Evolutionary conservation across 2,113 vertebrate species (phyloP).

Genomic region (Taurulus bubalis): DNA sequence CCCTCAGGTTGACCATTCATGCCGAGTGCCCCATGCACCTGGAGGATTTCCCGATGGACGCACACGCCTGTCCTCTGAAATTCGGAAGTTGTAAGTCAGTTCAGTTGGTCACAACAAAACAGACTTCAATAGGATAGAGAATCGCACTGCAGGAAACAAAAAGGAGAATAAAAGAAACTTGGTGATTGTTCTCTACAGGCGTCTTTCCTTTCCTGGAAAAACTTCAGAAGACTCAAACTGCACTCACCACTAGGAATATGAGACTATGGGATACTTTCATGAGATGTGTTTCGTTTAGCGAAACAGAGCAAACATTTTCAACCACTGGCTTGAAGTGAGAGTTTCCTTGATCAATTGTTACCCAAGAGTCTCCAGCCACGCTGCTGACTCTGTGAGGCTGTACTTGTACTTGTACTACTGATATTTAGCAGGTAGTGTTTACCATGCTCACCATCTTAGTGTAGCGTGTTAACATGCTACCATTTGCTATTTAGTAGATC

Average conservation of each 20-base stretch:
- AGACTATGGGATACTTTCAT: background rate
- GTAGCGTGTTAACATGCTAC: background rate
- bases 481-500: background rate
- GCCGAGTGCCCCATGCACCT: conserved; percentile 99
- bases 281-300: background rate
- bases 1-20: conserved; percentile 93
- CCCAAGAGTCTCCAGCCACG: background rate
- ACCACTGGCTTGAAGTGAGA: background rate
- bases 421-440: background rate
- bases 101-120: conserved; percentile 35
- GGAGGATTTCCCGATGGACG: conserved; percentile 99
- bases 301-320: conserved; percentile 8
- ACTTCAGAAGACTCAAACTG: conserved; percentile 29
- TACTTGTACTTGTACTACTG: background rate
- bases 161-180: background rate
- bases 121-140: conserved; percentile 17
- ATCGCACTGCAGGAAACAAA: conserved; percentile 8
- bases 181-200: conserved; percentile 27
- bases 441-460: background rate
- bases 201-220: conserved; percentile 15
- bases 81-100: conserved; percentile 97
- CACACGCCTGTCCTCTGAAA: conserved; percentile 96
- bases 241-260: background rate
- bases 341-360: background rate
- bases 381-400: background rate